Base-by-base conservation (phyloP, 2,113 vertebrate species). In the Rousettus leschenaultii region DNA sequence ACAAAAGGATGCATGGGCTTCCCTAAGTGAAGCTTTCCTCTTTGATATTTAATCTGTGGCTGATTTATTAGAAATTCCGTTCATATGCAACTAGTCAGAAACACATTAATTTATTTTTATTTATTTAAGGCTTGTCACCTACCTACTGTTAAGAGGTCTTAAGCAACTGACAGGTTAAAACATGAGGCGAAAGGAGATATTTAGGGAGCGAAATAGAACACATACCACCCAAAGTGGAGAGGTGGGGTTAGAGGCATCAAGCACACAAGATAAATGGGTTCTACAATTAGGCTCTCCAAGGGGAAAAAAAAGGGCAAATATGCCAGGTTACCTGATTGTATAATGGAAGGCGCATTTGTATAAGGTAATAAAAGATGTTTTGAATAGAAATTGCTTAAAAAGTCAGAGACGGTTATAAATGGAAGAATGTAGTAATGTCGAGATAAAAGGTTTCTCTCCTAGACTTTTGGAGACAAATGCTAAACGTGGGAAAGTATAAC, bases 361-460 rank as follows among this genome's bases (percentile, higher is more conserved):
- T 89, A 43, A 93, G 87, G 86, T 70, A 86, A 89, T 93, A 82
- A 94, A 78, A 88, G 63, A 86, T 77, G 91, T 84, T 92, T 84
- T 85, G 71, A 90, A 94, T 88, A 92, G 66, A 88, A 80, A 59
- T 70, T 78, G 78, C 71, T 96, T 95, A 78, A 85, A 83, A 94
- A 94, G 51, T 86, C 80, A 82, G 88, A 97, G 71, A 30, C 91
- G 53, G 40, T 83, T 91, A 45, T 30, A 94, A 83, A 80, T 38
- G 53, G 80, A 86, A 95, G 80, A 92, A 86, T 48, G 38, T 73
- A 83, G 48, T 30, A 66, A 71, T 93, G 68, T 94, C 63, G 77
- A 96, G 93, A 94, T 86, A n/a, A 95, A 96, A 97, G 93, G 14
- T 82, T 96, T 96, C 88, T 94, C 88, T 48, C 85, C 35, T 51